A percentile compares a stretch with the other conserved stretches of the same genome.
Conservation (phyloP, 2,113 vertebrate species). For the Clinocottus analis region DNA sequence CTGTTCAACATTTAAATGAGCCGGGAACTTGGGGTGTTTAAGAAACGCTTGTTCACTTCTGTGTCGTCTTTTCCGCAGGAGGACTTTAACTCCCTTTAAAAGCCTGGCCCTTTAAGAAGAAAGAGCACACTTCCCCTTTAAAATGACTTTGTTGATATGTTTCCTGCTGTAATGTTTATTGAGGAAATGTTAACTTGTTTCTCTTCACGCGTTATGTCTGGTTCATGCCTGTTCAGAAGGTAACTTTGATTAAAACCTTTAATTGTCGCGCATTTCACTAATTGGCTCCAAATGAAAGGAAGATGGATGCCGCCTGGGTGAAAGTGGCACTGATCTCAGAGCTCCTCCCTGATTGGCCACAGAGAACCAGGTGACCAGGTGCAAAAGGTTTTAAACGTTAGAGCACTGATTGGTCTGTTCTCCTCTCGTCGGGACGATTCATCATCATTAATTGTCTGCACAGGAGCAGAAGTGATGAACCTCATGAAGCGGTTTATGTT, state of each 20-base stretch:
- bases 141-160: neutral
- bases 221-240: neutral
- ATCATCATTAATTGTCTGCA: neutral
- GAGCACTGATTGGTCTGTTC: neutral
- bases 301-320: neutral
- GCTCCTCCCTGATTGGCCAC: neutral
- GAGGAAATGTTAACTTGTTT: neutral
- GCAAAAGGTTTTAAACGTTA: neutral
- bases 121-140: neutral
- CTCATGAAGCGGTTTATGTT: neutral
- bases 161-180: neutral
- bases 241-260: neutral
- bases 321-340: neutral
- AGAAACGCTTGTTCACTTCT: neutral
- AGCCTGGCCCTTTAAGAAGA: neutral
- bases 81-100: too few relatives aligned
- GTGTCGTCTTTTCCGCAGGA: neutral
- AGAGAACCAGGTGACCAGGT: neutral
- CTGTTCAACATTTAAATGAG: neutral
- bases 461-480: too few relatives aligned
- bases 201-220: neutral
- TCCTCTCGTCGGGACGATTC: neutral
- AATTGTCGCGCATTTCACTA: neutral
- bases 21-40: neutral
- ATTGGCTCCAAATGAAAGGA: neutral